Base-by-base conservation (phyloP, 1,140 invertebrate genomes). In the Drosophila nasuta region DNA sequence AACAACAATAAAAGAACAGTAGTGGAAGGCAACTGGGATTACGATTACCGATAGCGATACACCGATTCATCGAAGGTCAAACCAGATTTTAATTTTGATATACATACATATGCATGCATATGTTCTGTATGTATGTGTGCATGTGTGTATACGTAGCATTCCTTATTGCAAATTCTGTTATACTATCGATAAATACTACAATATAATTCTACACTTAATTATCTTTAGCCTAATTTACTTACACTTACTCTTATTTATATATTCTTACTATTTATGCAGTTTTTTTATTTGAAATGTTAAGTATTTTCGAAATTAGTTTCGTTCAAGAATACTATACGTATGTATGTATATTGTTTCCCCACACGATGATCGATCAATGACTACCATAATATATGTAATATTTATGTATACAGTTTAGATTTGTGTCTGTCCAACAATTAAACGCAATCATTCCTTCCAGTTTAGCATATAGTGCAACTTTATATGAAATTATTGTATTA, bases 361-460 rank as follows among this genome's bases (percentile, higher is more conserved):
- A 41, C 35, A 63, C 11, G 13, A 41, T 57, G 35, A 38, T 41
- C 35, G 35, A 38, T 41, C 35, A 43, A 20, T 38, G 17, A 57
- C 7, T 57, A 35, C 6, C 20, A 35, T 58, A 52, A 59, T 64
- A 71, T 64, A 71, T 80, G 49, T 56, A 63, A 56, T 49, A 41
- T 48, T 54, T 64, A 72, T 75, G 74, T 81, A 67, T 72, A 81
- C 51, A 79, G 48, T 72, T 73, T 77, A 62, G 56, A 74, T 76
- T 79, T 68, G 60, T 65, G 81, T 87, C 64, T 86, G 82, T 86
- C 79, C 82, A 86, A 74, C 75, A 86, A 87, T 87, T 82, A 79
- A 87, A 81, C 70, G 82, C 82, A 86, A 87, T 86, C 82, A 86
- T 86, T 86, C 82, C 82, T 86, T 86, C 82, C 82, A 86, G 79